Evolutionary conservation across 2,113 vertebrate genomes (phyloP).

Genomic region (mouse (Mus musculus)): DNA sequence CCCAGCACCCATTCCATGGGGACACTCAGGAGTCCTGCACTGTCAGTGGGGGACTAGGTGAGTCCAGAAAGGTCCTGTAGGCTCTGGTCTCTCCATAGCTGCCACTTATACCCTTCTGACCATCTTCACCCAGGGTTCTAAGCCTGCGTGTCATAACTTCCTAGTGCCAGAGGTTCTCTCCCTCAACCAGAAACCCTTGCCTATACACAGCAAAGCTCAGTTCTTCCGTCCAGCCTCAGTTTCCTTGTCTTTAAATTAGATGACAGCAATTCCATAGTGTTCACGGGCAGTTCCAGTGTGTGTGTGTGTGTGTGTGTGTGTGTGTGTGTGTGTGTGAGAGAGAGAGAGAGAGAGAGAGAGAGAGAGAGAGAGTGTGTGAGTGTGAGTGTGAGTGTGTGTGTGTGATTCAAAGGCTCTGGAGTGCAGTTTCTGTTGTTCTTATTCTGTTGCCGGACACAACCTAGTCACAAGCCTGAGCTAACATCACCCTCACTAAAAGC

Average conservation of each 20-base stretch:
- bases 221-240: not conserved
- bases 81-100: not conserved
- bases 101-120: not conserved
- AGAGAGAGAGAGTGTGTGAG: too few species aligned
- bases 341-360: too few species aligned
- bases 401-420: not conserved
- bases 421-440: not conserved
- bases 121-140: not conserved
- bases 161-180: fast-evolving
- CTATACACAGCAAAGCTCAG: not conserved
- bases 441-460: not conserved
- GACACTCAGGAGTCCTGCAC: not conserved
- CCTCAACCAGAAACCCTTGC: not conserved
- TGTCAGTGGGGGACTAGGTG: not conserved
- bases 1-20: not conserved
- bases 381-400: not conserved
- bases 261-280: not conserved
- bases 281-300: not conserved
- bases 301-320: not conserved
- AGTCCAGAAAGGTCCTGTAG: not conserved
- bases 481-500: not conserved
- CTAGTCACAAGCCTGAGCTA: not conserved
- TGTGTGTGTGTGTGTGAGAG: not conserved
- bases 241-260: not conserved
- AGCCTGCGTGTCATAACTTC: not conserved